These are phyloP conservation scores for Gambusia yucatana DNA, from an alignment of 2,797 vertebrate species.

Conservation along the genomic window DNA sequence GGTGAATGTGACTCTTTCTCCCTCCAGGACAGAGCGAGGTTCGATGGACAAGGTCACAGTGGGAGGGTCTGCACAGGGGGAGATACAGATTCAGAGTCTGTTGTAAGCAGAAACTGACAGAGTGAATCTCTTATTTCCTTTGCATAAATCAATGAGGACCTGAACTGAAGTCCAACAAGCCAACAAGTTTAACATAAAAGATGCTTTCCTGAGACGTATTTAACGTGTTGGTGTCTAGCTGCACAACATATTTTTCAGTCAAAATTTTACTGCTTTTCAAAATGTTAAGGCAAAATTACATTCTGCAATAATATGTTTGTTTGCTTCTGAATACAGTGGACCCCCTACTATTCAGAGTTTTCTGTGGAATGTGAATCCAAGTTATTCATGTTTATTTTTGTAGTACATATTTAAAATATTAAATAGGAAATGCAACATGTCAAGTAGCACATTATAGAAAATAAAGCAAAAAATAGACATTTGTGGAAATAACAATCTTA, in stretches of 20 bases:
- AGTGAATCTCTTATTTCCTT: not conserved
- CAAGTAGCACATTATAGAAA: not conserved
- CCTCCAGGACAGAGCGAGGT: constrained; percentile 94
- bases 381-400: not conserved
- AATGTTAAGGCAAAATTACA: not conserved
- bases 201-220: not conserved
- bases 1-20: constrained; percentile 91
- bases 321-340: not conserved
- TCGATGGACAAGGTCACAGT: constrained; percentile 93
- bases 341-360: not conserved
- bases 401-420: not conserved
- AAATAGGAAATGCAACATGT: not conserved
- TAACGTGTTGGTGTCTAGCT: not conserved
- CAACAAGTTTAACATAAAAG: not conserved
- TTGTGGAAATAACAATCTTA: not conserved
- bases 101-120: not conserved
- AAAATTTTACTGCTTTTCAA: not conserved
- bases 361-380: not conserved
- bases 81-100: not conserved
- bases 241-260: not conserved
- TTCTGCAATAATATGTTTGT: not conserved
- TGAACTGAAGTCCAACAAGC: not conserved
- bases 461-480: not conserved
- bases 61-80: constrained; percentile 84
- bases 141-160: constrained; percentile 3